These are phyloP conservation scores for Scomber scombrus DNA, from an alignment of 2,113 vertebrate genomes.

Conservation along the genomic window DNA sequence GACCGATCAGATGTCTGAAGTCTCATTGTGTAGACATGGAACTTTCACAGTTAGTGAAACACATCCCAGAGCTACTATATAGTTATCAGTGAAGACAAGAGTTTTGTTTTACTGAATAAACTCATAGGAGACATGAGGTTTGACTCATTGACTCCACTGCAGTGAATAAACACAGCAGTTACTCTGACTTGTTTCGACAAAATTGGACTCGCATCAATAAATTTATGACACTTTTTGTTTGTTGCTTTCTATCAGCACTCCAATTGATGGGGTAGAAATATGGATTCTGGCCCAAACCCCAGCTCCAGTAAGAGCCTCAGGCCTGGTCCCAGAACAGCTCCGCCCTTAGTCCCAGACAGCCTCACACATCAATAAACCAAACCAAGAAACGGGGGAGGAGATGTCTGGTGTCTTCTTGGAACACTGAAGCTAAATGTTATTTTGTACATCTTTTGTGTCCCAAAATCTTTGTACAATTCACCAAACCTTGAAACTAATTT, in stretches of 20 bases:
- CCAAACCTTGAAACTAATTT: neutral
- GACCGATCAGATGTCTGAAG: too few relatives aligned
- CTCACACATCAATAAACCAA: constrained; percentile 61
- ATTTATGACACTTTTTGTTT: neutral
- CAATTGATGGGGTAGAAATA: constrained; percentile 11
- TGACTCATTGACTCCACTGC: too few relatives aligned
- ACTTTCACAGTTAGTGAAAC: too few relatives aligned
- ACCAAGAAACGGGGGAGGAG: constrained; percentile 17
- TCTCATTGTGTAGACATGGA: too few relatives aligned
- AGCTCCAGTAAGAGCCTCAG: constrained; percentile 32
- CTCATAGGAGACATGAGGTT: too few relatives aligned
- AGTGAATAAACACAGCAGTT: too few relatives aligned
- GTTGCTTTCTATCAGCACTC: constrained; percentile 25
- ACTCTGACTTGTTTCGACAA: neutral
- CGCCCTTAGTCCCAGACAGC: constrained; percentile 33
- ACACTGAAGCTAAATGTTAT: neutral
- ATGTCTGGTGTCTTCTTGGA: neutral
- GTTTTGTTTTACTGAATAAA: too few relatives aligned
- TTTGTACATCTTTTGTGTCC: neutral
- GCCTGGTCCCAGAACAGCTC: constrained; percentile 37
- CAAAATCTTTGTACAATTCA: neutral
- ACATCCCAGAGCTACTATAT: too few relatives aligned
- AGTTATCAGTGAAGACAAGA: too few relatives aligned
- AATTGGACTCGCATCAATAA: constrained; percentile 8
- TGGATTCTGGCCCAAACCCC: constrained; percentile 52